These are phyloP conservation scores for Platygyra sinensis DNA, from an alignment of 64 coral and sea anemone genomes.

Conservation along the genomic window DNA sequence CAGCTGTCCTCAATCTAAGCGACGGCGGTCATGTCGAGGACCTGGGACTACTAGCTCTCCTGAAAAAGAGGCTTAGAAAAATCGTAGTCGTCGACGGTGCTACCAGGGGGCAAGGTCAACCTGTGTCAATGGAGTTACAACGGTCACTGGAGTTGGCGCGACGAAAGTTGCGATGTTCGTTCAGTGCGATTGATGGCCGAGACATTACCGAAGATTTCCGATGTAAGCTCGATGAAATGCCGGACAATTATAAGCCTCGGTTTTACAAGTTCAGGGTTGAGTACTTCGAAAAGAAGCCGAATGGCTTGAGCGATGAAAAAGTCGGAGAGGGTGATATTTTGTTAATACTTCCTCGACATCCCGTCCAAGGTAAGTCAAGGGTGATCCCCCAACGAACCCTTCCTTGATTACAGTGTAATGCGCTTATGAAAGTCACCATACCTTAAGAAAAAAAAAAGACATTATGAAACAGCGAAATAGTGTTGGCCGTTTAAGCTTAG, in stretches of 20 bases:
- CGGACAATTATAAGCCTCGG: neutral
- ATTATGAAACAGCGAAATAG: neutral
- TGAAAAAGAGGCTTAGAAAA: slow-evolving; percentile 80
- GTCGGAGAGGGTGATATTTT: slow-evolving; percentile 67
- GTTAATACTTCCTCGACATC: slow-evolving; percentile 55
- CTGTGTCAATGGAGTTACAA: slow-evolving; percentile 10
- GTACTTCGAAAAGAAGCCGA: slow-evolving; percentile 32
- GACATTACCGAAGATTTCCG: slow-evolving; percentile 67
- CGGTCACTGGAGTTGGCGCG: slow-evolving; percentile 72
- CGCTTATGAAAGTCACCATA: too few species aligned
- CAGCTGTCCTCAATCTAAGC: slow-evolving; percentile 74
- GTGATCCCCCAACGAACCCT: neutral
- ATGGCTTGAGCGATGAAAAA: slow-evolving; percentile 4
- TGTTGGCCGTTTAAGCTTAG: too few species aligned
- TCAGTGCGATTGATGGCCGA: slow-evolving; percentile 72
- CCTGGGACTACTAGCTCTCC: slow-evolving; percentile 63
- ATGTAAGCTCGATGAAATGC: slow-evolving; percentile 6
- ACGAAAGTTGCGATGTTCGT: slow-evolving; percentile 69
- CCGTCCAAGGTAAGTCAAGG: neutral
- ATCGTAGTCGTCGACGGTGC: slow-evolving; percentile 72
- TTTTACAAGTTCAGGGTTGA: slow-evolving; percentile 79
- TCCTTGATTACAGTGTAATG: too few species aligned
- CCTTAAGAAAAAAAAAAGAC: neutral
- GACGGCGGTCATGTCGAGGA: slow-evolving; percentile 83
- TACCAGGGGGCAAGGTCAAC: slow-evolving; percentile 23